phyloP scores from a whole-genome alignment of 2,113 vertebrate genomes.

The Caranx melampygus region DNA sequence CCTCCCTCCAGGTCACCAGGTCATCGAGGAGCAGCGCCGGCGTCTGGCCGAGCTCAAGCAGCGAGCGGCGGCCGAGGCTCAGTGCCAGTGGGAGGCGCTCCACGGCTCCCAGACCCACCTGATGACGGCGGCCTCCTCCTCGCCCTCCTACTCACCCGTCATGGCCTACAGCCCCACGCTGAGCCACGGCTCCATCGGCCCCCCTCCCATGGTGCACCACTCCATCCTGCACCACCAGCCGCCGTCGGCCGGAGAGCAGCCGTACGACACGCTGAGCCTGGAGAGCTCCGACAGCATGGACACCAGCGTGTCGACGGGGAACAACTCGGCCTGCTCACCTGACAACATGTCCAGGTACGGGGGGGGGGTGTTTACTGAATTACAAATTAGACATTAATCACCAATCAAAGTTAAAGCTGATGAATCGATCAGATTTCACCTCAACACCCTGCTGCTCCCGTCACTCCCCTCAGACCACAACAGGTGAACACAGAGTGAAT shows the following conservation, averaged over 20 bases:
- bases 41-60: slow-evolving; percentile 95
- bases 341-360: slow-evolving; percentile 88
- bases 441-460: no score
- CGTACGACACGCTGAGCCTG: slow-evolving; percentile 95
- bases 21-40: slow-evolving; percentile 94
- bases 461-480: no score
- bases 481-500: no score
- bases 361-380: no score
- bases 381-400: no score
- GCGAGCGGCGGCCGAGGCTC: slow-evolving; percentile 91
- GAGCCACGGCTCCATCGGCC: slow-evolving; percentile 52
- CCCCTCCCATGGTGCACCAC: slow-evolving; percentile 85
- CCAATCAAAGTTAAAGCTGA: no score
- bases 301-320: slow-evolving; percentile 93
- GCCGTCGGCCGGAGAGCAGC: slow-evolving; percentile 83
- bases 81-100: slow-evolving; percentile 96
- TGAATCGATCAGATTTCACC: no score
- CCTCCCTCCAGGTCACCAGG: slow-evolving; percentile 89
- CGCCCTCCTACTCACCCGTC: slow-evolving; percentile 64
- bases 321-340: slow-evolving; percentile 93
- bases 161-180: slow-evolving; percentile 55
- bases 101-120: slow-evolving; percentile 85
- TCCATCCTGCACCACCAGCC: slow-evolving; percentile 94
- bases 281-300: slow-evolving; percentile 99
- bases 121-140: slow-evolving; percentile 43